These are phyloP conservation scores for Hylaeus volcanicus DNA, from an alignment of 1,140 invertebrate genomes.

Conservation along the genomic window DNA sequence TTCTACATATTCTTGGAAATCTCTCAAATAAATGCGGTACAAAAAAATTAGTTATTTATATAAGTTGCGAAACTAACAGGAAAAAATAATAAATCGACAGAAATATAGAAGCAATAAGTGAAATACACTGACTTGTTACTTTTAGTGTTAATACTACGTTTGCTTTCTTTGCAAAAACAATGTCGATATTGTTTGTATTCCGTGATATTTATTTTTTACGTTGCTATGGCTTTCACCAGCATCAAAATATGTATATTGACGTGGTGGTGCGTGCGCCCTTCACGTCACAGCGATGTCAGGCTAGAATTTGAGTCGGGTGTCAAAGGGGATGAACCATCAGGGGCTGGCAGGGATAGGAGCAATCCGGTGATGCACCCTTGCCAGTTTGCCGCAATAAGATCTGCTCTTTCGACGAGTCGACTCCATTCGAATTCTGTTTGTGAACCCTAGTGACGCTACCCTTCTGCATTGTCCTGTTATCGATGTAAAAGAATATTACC, in stretches of 20 bases:
- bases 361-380: constrained; percentile 72
- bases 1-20: too few relatives aligned
- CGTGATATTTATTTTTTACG: too few relatives aligned
- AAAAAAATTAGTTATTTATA: too few relatives aligned
- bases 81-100: too few relatives aligned
- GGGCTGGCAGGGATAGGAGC: constrained; percentile 71
- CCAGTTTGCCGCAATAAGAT: constrained; percentile 73
- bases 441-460: constrained; percentile 52
- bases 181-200: too few relatives aligned
- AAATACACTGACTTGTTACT: too few relatives aligned
- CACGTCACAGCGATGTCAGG: constrained; percentile 52
- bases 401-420: constrained; percentile 62
- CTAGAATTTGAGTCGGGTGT: constrained; percentile 53
- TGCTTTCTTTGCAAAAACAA: too few relatives aligned
- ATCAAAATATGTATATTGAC: constrained; percentile 11
- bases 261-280: constrained; percentile 17
- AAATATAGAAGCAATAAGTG: too few relatives aligned
- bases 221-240: too few relatives aligned
- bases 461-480: constrained; percentile 60
- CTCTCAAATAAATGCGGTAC: too few relatives aligned
- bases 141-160: too few relatives aligned
- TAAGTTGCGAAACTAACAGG: too few relatives aligned
- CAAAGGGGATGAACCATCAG: constrained; percentile 63
- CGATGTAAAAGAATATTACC: constrained; percentile 69
- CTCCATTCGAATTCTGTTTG: constrained; percentile 73